Conservation (phyloP, 2,113 vertebrate species). For the Phylloscopus trochiloides region DNA sequence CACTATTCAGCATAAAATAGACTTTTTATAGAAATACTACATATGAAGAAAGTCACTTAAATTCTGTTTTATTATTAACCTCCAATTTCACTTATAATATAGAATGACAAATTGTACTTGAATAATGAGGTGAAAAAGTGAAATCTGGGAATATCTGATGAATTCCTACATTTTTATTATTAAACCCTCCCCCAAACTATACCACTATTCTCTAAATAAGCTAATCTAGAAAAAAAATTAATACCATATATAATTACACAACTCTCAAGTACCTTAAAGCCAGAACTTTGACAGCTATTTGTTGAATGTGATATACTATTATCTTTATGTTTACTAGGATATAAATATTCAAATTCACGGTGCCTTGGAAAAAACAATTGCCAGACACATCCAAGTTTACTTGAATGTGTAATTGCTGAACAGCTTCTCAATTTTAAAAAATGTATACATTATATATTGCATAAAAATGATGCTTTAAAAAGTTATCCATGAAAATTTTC, state of each 20-base stretch:
- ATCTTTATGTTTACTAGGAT: neutral
- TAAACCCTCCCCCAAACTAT: rapidly evolving
- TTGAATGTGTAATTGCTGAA: neutral
- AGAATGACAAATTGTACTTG: neutral
- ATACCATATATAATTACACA: neutral
- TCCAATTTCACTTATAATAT: neutral
- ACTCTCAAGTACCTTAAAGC: neutral
- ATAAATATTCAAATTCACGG: neutral
- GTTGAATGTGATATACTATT: neutral
- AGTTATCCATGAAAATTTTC: neutral
- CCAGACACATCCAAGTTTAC: neutral
- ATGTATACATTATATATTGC: neutral
- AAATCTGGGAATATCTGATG: neutral
- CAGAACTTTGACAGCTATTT: neutral
- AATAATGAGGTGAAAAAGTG: neutral
- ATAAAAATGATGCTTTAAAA: neutral
- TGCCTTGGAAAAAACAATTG: neutral
- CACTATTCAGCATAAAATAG: neutral
- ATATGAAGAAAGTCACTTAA: neutral
- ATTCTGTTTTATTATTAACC: neutral
- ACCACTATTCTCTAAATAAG: neutral
- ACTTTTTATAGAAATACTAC: neutral
- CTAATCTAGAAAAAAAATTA: neutral
- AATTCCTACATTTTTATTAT: neutral
- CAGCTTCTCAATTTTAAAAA: neutral